Evolutionary conservation across 2,113 vertebrate genomes (phyloP).

Genomic region (Pomatostomus ruficeps): DNA sequence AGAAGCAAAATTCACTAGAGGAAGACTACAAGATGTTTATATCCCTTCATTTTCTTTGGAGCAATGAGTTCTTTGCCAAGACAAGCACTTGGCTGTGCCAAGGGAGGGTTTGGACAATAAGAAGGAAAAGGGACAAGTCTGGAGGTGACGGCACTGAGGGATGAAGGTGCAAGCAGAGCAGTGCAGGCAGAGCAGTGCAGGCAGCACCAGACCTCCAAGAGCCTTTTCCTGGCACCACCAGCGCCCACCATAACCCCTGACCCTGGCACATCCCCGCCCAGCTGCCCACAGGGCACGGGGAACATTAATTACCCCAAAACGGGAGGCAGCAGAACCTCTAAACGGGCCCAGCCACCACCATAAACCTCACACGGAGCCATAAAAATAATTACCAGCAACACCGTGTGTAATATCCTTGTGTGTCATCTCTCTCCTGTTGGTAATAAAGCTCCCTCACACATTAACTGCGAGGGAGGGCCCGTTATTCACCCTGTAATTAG

Average conservation of each 20-base stretch:
- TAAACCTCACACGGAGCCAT: slow-evolving; percentile 49
- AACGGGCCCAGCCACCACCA: neutral
- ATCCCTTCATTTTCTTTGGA: neutral
- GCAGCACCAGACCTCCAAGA: neutral
- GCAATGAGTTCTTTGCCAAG: accelerated
- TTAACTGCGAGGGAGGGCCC: slow-evolving; percentile 50
- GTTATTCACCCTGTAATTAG: slow-evolving; percentile 52
- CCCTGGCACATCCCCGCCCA: accelerated
- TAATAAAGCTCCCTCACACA: slow-evolving; percentile 50
- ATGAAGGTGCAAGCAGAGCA: neutral
- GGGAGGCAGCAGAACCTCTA: neutral
- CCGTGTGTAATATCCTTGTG: slow-evolving; percentile 16
- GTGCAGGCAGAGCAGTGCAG: neutral
- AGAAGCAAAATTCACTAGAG: slow-evolving; percentile 56
- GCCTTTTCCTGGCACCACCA: neutral
- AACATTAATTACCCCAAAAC: neutral
- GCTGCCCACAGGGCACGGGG: accelerated
- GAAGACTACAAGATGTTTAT: neutral
- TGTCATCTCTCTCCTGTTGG: slow-evolving; percentile 59
- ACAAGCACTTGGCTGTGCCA: accelerated
- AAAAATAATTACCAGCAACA: slow-evolving; percentile 58
- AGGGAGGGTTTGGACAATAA: accelerated
- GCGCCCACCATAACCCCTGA: accelerated
- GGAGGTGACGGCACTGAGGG: accelerated
- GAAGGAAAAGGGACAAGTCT: neutral